Base-by-base conservation (phyloP, 1,140 invertebrate species). In the Bilobella aurantiaca region DNA sequence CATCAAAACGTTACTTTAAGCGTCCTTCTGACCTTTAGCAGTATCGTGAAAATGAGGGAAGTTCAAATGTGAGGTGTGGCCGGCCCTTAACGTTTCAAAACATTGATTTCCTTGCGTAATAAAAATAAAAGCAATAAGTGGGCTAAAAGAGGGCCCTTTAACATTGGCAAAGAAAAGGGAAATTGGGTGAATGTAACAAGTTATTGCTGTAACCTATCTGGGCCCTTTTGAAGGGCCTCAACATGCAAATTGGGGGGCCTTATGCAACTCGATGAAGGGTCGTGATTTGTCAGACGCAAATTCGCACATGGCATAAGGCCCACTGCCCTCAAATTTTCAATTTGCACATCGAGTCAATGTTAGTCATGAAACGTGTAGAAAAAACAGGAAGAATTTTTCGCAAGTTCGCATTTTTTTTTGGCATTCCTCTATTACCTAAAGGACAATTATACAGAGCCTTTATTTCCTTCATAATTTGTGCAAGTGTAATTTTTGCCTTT, bases 91-190 rank as follows among this genome's bases (percentile, higher is more conserved):
- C 34, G 34, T 42, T 42, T 42, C 34, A 12, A 18, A 42, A 42
- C 34, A 42, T 8, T 42, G 8, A 12, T 42, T 18, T 42, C 18
- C 18, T 42, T 42, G 18, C 18, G 34, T 8, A 42, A 42, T 12
- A 42, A 42, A 42, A 42, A 12, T 42, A 12, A 42, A 18, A 8
- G 18, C 34, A 42, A 42, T 42, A 18, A 8, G 34, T 42, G 18
- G 34, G 34, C 34, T 16, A 23, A 23, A 12, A 53, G 25, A 14
- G 49, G 25, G 23, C 12, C 5, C 12, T 5, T 53, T 53, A 53
- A 53, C 49, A 53, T 53, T 53, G 49, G 49, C 49, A 53, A 53
- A 53, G 49, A 53, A 53, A 53, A 42, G 34, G 8, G 34, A 42
- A 42, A 42, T 42, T 42, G 18, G 18, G 34, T 23, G 5, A 18